A percentile compares a stretch with the other conserved stretches of the same genome.
Conservation (phyloP, 2,797 vertebrate species). For the Clamator glandarius region DNA sequence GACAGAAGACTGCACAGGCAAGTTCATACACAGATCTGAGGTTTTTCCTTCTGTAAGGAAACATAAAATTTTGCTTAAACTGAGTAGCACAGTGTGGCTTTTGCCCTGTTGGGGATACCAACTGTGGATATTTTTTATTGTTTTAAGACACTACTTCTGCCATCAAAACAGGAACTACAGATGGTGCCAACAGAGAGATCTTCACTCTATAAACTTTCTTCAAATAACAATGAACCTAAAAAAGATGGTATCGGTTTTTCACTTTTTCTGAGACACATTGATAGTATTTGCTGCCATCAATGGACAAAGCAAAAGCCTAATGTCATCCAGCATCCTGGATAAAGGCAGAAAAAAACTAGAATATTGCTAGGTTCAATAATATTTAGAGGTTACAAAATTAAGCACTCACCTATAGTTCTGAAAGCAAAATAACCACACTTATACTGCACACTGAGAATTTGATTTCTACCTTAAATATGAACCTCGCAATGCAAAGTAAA, state of each 20-base stretch:
- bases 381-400: neutral
- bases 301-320: neutral
- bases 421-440: neutral
- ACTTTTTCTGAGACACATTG: neutral
- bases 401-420: neutral
- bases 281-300: neutral
- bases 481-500: neutral
- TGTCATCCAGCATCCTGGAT: neutral
- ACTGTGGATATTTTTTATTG: neutral
- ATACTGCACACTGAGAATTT: neutral
- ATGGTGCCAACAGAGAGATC: neutral
- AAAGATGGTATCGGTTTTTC: neutral
- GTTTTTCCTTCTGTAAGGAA: neutral
- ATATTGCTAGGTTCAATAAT: neutral
- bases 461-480: neutral
- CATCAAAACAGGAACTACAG: neutral
- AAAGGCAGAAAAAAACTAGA: neutral
- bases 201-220: neutral
- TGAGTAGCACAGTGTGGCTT: neutral
- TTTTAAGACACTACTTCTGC: neutral
- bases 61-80: neutral
- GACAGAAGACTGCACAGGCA: neutral
- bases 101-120: neutral
- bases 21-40: neutral
- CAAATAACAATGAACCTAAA: neutral